Conservation (phyloP, 2,888 invertebrate genomes). For the Hydropsyche betteni region DNA sequence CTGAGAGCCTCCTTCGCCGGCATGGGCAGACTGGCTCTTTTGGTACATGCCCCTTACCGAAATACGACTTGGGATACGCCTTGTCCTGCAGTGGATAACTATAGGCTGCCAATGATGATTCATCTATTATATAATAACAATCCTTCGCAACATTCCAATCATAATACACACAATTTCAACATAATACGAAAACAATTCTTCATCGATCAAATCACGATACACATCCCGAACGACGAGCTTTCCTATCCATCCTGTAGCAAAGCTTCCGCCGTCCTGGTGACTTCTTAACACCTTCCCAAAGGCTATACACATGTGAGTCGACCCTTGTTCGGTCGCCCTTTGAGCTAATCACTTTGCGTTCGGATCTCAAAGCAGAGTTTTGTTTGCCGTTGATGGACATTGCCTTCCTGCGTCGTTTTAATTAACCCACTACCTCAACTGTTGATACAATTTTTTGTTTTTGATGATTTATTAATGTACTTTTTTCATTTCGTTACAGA, state of each 20-base stretch:
- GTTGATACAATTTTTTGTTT: no score
- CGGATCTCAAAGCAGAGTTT: constrained; percentile 39
- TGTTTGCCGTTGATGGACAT: constrained; percentile 42
- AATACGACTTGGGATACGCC: no score
- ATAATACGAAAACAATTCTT: no score
- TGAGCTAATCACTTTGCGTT: constrained; percentile 43
- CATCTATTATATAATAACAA: no score
- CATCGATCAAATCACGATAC: no score
- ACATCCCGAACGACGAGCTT: neutral
- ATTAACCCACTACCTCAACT: neutral
- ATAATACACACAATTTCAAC: neutral
- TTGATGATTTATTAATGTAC: constrained; percentile 26
- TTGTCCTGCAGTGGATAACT: no score
- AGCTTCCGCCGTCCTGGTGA: neutral
- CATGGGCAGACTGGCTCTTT: no score
- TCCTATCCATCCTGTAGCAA: neutral
- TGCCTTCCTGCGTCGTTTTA: constrained; percentile 8
- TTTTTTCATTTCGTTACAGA: constrained; percentile 68
- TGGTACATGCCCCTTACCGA: no score
- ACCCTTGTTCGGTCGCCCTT: constrained; percentile 37
- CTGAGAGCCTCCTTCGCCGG: no score
- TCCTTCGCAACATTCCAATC: neutral
- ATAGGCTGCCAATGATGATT: no score
- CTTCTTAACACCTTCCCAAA: constrained; percentile 16
- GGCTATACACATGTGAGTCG: constrained; percentile 2